Evolutionary conservation across 53 echinoderm and acorn worm species (phyloP), one percentile per base, ranked within the genome.

Genomic region (Crossaster papposus): DNA sequence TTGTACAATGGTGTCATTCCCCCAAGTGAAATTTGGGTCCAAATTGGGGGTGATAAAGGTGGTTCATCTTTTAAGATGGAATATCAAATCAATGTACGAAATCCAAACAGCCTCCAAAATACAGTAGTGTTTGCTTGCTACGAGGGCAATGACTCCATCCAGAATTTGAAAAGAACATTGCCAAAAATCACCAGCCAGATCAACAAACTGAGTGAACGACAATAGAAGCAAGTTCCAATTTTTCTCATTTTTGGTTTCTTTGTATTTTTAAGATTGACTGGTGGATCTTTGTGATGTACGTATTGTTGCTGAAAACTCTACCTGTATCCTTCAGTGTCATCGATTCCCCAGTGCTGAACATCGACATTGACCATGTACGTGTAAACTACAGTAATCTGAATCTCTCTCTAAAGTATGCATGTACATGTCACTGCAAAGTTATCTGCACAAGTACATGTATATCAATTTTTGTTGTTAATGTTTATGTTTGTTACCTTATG

Each of bases 1-100:
- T 89, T 80, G 89, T 81, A 90, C 36, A 75, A 76, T 33, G 90
- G 83, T 24, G 58, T 72, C 14, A 90, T 90, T 22, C 83, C 90
- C 9, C 14, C 52, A 1, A 24, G 62, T 64, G 63, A 81, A 81
- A 70, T 79, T 17, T 79, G 51, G 64, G 51, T 88, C 24, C 78
- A 88, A 36, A 37, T 78, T 34, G 89, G 79, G 38, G 89, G 79
- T 1, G 89, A 88, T 79, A 88, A 88, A 38, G 79, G 78, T 8
- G 79, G 78, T 14, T 28, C 28, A 15, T 78, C 36, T 15, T 78
- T 79, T 14, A 88, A 88, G 23, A 78, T 88, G 63, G 78, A 58
- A 8, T 78, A 54, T 2, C 89, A 88, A 51, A 88, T 78, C 28
- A 88, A 79, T n/a, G n/a, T n/a, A n/a, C n/a, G n/a, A n/a, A n/a